phyloP scores from a whole-genome alignment of 2,888 invertebrate species.

The Harpalus rubripes region DNA sequence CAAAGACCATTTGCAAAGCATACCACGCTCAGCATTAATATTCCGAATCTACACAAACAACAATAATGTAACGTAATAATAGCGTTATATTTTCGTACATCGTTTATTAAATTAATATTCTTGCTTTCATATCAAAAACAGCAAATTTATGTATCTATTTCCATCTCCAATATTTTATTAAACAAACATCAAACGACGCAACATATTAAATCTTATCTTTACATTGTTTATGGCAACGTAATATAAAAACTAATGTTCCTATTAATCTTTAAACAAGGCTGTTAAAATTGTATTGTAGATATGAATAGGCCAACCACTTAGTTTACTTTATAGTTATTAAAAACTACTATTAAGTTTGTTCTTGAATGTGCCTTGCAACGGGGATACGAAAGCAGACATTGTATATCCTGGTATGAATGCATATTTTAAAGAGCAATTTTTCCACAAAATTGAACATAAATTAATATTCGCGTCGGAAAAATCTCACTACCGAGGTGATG shows the following conservation, averaged over 20 bases:
- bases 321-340: background rate
- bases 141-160: background rate
- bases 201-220: too few relatives aligned
- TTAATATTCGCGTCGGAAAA: background rate
- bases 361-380: background rate
- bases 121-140: background rate
- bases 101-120: background rate
- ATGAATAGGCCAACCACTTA: background rate
- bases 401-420: background rate
- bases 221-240: too few relatives aligned
- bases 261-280: background rate
- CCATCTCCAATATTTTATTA: too few relatives aligned
- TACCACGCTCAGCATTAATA: background rate
- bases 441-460: constrained; percentile 6
- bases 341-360: background rate
- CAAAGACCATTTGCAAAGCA: background rate
- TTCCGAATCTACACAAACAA: background rate
- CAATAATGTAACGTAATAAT: background rate
- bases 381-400: background rate
- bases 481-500: background rate
- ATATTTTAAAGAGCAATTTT: background rate
- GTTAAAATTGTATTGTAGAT: background rate
- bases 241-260: too few relatives aligned
- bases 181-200: too few relatives aligned
- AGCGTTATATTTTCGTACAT: background rate